phyloP scores from a whole-genome alignment of 2,113 vertebrate genomes.

The Thinocorus orbignyianus region DNA sequence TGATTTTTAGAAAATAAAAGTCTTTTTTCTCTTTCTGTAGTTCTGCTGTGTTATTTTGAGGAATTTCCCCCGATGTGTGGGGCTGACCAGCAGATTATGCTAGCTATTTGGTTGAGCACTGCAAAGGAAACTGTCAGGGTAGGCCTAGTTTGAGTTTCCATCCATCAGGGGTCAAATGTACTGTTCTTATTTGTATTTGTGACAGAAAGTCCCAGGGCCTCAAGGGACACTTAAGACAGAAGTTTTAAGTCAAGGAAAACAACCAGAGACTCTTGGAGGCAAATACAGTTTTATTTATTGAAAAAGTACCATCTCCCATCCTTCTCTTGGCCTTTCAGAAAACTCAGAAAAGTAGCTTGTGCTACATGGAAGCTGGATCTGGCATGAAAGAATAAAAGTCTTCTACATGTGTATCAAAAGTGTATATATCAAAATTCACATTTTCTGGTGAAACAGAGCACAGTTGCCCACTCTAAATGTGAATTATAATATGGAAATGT shows the following conservation, averaged over 20 bases:
- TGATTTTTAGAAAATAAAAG: slow-evolving; percentile 60
- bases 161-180: rapidly evolving
- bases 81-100: background rate
- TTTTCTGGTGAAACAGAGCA: background rate
- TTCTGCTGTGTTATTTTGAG: slow-evolving; percentile 32
- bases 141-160: background rate
- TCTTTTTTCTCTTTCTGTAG: slow-evolving; percentile 8
- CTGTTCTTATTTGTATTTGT: background rate
- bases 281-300: background rate
- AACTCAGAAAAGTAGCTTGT: background rate
- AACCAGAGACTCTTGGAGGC: background rate
- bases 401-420: background rate
- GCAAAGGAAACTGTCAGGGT: background rate
- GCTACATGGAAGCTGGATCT: background rate
- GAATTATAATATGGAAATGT: background rate
- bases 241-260: background rate
- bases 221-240: background rate
- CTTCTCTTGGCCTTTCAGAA: background rate
- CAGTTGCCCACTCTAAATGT: background rate
- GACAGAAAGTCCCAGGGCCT: background rate
- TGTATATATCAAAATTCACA: too few species aligned
- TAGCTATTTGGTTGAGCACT: background rate
- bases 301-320: background rate
- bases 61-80: rapidly evolving
- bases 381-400: background rate